A percentile compares a stretch with the other conserved stretches of the same genome.
Evolutionary conservation across 92 coral and sea anemone genomes (phyloP).

Genomic region (Micromussa lordhowensis): DNA sequence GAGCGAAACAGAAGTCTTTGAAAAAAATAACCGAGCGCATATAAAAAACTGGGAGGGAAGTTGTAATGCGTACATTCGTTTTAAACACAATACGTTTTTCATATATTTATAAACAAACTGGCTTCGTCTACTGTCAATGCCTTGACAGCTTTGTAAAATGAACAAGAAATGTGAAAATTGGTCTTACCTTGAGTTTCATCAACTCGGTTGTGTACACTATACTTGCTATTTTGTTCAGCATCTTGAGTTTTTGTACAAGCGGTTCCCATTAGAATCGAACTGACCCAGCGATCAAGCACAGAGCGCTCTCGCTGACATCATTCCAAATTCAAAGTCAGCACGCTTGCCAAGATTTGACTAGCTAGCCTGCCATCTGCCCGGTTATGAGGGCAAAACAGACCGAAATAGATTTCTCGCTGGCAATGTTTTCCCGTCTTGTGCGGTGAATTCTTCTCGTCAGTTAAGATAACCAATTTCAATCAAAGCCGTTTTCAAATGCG

Average conservation of each 20-base stretch:
- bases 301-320: neutral
- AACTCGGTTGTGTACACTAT: neutral
- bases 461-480: neutral
- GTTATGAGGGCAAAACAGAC: neutral
- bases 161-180: neutral
- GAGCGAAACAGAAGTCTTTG: neutral
- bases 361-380: conserved; percentile 3
- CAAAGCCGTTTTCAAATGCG: conserved; percentile 16
- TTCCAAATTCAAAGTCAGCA: conserved; percentile 5
- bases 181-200: conserved; percentile 27
- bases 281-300: conserved; percentile 2
- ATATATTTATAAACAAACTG: conserved; percentile 41
- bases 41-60: conserved; percentile 16
- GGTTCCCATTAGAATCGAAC: conserved; percentile 17
- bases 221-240: neutral
- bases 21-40: neutral
- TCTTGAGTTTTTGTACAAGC: conserved; percentile 23
- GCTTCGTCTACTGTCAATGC: conserved; percentile 4
- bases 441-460: neutral
- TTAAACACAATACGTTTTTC: conserved; percentile 40
- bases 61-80: neutral
- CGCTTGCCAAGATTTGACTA: conserved; percentile 2
- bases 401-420: neutral
- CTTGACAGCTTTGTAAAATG: conserved; percentile 19
- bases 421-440: neutral